These are phyloP conservation scores for Pantherophis alleghaniensis DNA, from an alignment of 2,797 vertebrate genomes.

Conservation along the genomic window DNA sequence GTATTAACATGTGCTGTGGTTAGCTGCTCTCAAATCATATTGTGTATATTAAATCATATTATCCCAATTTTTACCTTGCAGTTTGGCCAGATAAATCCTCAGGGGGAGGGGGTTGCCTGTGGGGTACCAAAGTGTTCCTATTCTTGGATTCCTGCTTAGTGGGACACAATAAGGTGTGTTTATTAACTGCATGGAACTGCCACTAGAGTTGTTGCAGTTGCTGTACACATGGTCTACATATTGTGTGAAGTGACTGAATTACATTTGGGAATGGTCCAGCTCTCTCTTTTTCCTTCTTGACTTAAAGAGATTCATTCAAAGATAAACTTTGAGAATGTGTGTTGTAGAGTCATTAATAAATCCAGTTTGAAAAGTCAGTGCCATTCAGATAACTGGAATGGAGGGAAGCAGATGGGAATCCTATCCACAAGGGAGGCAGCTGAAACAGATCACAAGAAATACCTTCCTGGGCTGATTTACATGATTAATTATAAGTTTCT, in stretches of 20 bases:
- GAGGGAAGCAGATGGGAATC: constrained; percentile 78
- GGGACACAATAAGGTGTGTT: not conserved
- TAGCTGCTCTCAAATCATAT: not conserved
- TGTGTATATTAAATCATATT: not conserved
- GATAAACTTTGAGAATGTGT: constrained; percentile 61
- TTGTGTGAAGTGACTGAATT: not conserved
- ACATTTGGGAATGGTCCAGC: constrained; percentile 4
- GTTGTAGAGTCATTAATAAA: constrained; percentile 76
- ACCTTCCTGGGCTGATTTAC: constrained; percentile 77
- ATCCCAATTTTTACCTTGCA: not conserved
- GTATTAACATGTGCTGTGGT: not conserved
- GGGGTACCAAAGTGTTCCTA: not conserved
- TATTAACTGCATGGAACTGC: not conserved
- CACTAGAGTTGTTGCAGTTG: not conserved
- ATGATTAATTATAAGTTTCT: constrained; percentile 74
- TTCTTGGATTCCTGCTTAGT: not conserved
- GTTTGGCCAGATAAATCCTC: not conserved
- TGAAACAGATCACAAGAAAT: constrained; percentile 75
- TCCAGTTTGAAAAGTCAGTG: constrained; percentile 73
- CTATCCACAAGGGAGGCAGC: constrained; percentile 70
- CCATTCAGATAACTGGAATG: constrained; percentile 73
- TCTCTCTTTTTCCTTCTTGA: not conserved
- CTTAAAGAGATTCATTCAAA: not conserved
- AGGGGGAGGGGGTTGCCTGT: not conserved
- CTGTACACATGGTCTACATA: constrained; percentile 32